phyloP scores from a whole-genome alignment of 2,113 vertebrate genomes.

The Zapornia atra region DNA sequence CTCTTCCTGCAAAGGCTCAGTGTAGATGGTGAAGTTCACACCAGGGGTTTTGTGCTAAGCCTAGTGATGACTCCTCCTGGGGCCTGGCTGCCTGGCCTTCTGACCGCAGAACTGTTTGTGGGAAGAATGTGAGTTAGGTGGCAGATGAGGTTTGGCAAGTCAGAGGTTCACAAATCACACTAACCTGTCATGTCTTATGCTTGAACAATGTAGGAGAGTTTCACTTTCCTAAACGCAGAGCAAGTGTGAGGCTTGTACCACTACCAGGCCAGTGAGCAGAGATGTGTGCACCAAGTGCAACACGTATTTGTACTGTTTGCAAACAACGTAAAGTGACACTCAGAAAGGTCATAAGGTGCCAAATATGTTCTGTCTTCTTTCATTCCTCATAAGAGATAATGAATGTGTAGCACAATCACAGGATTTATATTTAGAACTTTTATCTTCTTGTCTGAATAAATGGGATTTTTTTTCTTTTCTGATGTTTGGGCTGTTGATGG shows the following conservation, averaged over 20 bases:
- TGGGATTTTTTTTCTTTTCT: not conserved
- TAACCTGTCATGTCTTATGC: not conserved
- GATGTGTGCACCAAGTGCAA: fast-evolving
- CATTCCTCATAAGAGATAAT: not conserved
- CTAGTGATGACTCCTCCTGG: fast-evolving
- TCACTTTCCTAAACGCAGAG: not conserved
- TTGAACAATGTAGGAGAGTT: not conserved
- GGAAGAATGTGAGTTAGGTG: not conserved
- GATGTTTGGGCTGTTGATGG: not conserved
- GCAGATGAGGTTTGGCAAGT: not conserved
- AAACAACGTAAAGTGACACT: not conserved
- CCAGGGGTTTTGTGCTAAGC: not conserved
- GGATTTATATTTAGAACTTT: not conserved
- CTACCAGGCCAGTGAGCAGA: no score
- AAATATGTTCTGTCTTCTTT: not conserved
- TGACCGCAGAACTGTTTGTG: not conserved
- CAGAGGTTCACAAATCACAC: not conserved
- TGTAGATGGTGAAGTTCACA: fast-evolving
- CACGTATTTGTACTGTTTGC: not conserved
- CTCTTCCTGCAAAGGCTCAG: not conserved
- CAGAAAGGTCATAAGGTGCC: not conserved
- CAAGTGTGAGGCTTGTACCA: fast-evolving
- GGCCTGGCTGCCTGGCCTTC: not conserved
- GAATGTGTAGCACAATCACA: not conserved
- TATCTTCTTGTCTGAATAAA: not conserved